phyloP scores from a whole-genome alignment of 1,140 invertebrate species.

The Drosophila nebulosa region DNA sequence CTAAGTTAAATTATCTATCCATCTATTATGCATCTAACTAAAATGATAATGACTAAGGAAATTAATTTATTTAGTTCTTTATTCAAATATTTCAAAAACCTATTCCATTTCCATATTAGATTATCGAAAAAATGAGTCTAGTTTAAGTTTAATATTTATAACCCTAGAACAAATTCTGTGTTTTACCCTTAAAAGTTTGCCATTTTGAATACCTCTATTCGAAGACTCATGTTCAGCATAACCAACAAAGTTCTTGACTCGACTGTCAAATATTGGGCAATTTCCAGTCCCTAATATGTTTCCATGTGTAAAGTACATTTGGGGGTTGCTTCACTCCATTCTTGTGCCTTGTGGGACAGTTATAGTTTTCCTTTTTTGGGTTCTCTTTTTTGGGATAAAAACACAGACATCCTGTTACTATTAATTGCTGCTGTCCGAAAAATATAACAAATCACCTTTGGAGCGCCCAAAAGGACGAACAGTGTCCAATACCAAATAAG shows the following conservation, averaged over 20 bases:
- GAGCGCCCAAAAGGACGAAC: constrained; percentile 60
- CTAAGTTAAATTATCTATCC: too few relatives aligned
- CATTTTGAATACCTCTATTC: too few relatives aligned
- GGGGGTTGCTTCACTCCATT: background rate
- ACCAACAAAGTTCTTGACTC: background rate
- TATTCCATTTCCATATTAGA: too few relatives aligned
- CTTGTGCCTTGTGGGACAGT: constrained; percentile 35
- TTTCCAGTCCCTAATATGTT: background rate
- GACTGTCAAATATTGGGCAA: background rate
- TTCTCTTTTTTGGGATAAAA: constrained; percentile 30
- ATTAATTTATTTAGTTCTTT: too few relatives aligned
- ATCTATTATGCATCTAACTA: too few relatives aligned
- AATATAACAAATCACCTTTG: constrained; percentile 79
- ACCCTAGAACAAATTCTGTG: too few relatives aligned
- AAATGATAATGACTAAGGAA: too few relatives aligned
- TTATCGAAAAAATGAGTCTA: too few relatives aligned
- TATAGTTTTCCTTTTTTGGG: constrained; percentile 9
- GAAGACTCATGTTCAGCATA: too few relatives aligned
- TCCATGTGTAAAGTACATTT: background rate
- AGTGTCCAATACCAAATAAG: constrained; percentile 18
- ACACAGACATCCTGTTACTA: constrained; percentile 75
- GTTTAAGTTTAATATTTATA: too few relatives aligned
- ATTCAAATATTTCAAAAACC: too few relatives aligned
- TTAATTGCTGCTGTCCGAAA: constrained; percentile 80
- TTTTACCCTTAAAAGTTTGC: too few relatives aligned